These are phyloP conservation scores for Leptinotarsa peninsularis DNA, from an alignment of 2,888 invertebrate genomes.

Conservation along the genomic window DNA sequence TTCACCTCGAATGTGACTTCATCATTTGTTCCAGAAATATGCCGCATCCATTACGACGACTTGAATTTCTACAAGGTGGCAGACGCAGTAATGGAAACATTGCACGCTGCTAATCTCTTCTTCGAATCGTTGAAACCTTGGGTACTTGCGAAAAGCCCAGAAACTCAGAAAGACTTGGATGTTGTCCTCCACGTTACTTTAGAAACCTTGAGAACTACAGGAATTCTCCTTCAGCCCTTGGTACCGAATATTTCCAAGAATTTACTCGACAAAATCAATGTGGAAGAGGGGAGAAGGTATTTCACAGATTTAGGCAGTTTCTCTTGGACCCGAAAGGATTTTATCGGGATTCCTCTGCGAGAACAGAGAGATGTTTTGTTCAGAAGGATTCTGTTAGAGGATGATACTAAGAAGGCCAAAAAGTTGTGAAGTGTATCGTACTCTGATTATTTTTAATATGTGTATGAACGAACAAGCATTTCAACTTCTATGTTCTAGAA, in stretches of 20 bases:
- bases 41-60: slow-evolving; percentile 76
- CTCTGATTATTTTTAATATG: too few relatives aligned
- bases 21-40: slow-evolving; percentile 68
- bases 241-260: slow-evolving; percentile 78
- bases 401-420: slow-evolving; percentile 33
- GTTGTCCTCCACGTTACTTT: slow-evolving; percentile 84
- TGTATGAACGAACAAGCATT: too few relatives aligned
- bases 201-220: slow-evolving; percentile 84
- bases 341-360: slow-evolving; percentile 50
- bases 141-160: slow-evolving; percentile 78
- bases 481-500: too few relatives aligned
- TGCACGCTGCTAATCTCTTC: slow-evolving; percentile 87
- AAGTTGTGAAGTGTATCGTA: not conserved
- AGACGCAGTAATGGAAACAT: slow-evolving; percentile 78
- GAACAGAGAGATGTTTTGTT: slow-evolving; percentile 57
- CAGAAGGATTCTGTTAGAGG: slow-evolving; percentile 56
- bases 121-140: slow-evolving; percentile 91
- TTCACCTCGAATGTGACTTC: not conserved
- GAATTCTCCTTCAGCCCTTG: slow-evolving; percentile 87
- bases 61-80: slow-evolving; percentile 87
- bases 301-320: slow-evolving; percentile 67
- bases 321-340: slow-evolving; percentile 54
- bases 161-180: slow-evolving; percentile 71
- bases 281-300: slow-evolving; percentile 65
- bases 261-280: slow-evolving; percentile 77